Conservation (phyloP, 2,113 vertebrate species). For the Chaetura pelagica region DNA sequence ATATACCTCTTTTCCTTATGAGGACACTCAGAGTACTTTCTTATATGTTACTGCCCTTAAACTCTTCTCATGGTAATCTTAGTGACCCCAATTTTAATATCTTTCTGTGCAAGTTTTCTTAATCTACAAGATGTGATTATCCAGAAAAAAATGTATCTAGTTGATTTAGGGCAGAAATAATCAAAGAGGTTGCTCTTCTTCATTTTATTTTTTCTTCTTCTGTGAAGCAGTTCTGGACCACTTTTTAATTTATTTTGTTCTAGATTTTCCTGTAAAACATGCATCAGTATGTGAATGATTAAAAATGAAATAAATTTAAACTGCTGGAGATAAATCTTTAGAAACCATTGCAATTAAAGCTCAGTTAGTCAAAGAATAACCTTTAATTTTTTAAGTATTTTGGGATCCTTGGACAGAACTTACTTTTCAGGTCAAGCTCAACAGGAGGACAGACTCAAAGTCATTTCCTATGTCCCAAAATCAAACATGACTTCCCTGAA, state of each 20-base stretch:
- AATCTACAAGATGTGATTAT: neutral
- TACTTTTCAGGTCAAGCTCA: constrained; percentile 24
- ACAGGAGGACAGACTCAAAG: constrained; percentile 28
- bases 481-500: neutral
- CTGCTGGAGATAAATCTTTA: neutral
- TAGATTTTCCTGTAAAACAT: neutral
- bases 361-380: neutral
- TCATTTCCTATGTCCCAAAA: constrained; percentile 32
- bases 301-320: neutral
- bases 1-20: neutral
- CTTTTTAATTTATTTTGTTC: neutral
- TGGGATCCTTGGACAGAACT: neutral
- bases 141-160: neutral
- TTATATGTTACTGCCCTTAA: neutral
- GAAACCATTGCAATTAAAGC: neutral
- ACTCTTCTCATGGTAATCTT: neutral
- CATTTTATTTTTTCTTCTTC: too few relatives aligned
- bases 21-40: neutral
- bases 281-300: neutral
- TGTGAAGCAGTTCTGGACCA: neutral
- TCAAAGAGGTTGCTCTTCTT: neutral
- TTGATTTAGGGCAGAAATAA: neutral
- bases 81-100: neutral
- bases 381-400: neutral
- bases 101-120: neutral